Conservation (phyloP, 2,888 invertebrate genomes). For the Bombylius discolor region DNA sequence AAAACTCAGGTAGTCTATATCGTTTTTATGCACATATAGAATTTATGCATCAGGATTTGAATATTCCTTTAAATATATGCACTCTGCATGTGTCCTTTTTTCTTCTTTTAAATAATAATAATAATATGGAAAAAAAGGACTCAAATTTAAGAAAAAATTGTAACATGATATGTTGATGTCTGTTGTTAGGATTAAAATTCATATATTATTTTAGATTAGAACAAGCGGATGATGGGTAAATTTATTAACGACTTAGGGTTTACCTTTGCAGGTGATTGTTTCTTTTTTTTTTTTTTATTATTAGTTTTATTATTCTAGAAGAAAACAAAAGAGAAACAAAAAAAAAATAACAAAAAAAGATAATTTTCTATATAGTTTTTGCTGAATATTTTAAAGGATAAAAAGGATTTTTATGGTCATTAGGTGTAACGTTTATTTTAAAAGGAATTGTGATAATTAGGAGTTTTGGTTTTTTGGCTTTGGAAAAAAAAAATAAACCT, state of each 20-base stretch:
- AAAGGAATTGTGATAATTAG: no score
- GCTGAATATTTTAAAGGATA: no score
- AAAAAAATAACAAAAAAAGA: background rate
- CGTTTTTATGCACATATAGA: no score
- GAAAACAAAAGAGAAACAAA: background rate
- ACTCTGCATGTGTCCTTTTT: constrained; percentile 2
- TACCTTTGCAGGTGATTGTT: constrained; percentile 8
- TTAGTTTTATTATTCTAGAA: background rate
- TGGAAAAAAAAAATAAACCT: constrained; percentile 3
- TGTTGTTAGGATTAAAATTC: constrained; percentile 1
- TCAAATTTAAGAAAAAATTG: constrained; percentile 8
- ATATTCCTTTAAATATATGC: constrained; percentile 4
- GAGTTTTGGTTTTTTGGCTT: no score
- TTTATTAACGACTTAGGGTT: background rate
- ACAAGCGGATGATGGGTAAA: background rate
- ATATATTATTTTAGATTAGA: background rate
- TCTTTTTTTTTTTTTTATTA: background rate
- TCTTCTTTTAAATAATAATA: background rate
- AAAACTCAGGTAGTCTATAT: no score
- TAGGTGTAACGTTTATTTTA: no score
- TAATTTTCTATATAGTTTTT: background rate
- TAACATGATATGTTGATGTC: constrained; percentile 14
- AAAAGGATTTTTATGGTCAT: no score
- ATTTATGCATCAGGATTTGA: constrained; percentile 8
- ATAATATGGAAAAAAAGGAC: background rate